Base-by-base conservation (phyloP, 2,113 vertebrate genomes). In the Pyxicephalus adspersus region DNA sequence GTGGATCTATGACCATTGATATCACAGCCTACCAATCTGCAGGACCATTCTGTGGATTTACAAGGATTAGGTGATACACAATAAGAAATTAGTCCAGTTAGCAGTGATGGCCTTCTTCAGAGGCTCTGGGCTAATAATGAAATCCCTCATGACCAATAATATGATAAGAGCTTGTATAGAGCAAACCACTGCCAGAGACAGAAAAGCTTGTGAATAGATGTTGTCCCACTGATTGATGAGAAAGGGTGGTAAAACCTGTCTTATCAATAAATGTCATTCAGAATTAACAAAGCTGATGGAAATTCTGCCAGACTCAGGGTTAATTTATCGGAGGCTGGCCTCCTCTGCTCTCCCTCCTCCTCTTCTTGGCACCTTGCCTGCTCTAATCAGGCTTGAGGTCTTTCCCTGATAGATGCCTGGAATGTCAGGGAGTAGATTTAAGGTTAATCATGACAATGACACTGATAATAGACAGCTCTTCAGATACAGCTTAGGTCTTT, bases 401-500 rank as follows among this genome's bases (percentile, higher is more conserved):
- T 85, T 89, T 86, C 85, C 85, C 83, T 88, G 88, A 86, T 90
- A 87, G 87, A 84, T 84, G 88, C 85, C 85, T 87, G 83, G 76
- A 88, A 90, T 87, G 79, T 67, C 1, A 85, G 83, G 85, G 84
- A 84, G 83, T 81, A 90, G 88, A 90, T 91, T 90, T 84, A 74
- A 68, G 85, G 88, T 89, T 90, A 89, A 88, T 86, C 77, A 88
- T 90, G 89, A 89, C 90, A 92, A 88, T 91, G 90, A 88, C 88
- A 85, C 79, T 90, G 89, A 86, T 87, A 91, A 93, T 89, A 88
- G 87, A 71, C 72, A 16, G 67, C 81, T 85, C 85, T 29, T 55
- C 84, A 85, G 86, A 85, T 86, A 83, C 83, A 85, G 83, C 81
- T 72, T 80, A 72, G 54, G 70, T 65, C 70, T 70, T 31, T 67